Conservation (phyloP, 2,888 invertebrate species). For the Melinopterus prodromus region DNA sequence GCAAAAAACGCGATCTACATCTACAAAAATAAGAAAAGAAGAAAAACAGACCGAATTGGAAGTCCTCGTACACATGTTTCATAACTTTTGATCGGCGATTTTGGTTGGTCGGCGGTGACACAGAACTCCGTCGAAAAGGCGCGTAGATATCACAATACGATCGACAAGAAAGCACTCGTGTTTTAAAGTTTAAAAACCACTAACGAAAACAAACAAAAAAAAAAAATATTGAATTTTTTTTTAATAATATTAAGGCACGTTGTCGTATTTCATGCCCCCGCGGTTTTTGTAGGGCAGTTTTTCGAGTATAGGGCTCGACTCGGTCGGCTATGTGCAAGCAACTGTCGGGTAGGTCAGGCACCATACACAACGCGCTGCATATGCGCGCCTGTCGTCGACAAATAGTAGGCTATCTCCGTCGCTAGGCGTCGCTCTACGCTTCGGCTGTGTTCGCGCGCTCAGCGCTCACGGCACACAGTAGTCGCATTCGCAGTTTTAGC, state of each 20-base stretch:
- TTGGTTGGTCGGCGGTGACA: not conserved
- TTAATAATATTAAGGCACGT: slow-evolving; percentile 29
- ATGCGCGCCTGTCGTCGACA: slow-evolving; percentile 51
- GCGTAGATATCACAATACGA: not conserved
- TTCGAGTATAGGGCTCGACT: slow-evolving; percentile 56
- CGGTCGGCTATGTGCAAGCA: slow-evolving; percentile 57
- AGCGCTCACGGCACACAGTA: not conserved
- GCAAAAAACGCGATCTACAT: slow-evolving; percentile 12
- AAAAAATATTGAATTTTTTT: slow-evolving; percentile 26
- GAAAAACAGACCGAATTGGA: slow-evolving; percentile 50
- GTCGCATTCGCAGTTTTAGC: too few relatives aligned
- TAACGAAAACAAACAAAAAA: slow-evolving; percentile 39
- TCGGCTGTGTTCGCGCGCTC: slow-evolving; percentile 18
- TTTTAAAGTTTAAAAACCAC: slow-evolving; percentile 41
- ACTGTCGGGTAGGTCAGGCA: slow-evolving; percentile 59
- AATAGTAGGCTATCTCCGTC: slow-evolving; percentile 40
- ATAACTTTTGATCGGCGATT: slow-evolving; percentile 44
- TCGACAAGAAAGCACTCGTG: slow-evolving; percentile 14
- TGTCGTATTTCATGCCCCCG: slow-evolving; percentile 18
- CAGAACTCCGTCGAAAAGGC: not conserved
- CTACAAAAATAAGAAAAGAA: slow-evolving; percentile 38
- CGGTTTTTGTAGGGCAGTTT: slow-evolving; percentile 48
- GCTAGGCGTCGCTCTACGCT: slow-evolving; percentile 33
- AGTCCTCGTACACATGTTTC: slow-evolving; percentile 55
- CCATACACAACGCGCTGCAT: slow-evolving; percentile 51